phyloP scores from a whole-genome alignment of 2,888 invertebrate species.

The Apamea monoglypha region DNA sequence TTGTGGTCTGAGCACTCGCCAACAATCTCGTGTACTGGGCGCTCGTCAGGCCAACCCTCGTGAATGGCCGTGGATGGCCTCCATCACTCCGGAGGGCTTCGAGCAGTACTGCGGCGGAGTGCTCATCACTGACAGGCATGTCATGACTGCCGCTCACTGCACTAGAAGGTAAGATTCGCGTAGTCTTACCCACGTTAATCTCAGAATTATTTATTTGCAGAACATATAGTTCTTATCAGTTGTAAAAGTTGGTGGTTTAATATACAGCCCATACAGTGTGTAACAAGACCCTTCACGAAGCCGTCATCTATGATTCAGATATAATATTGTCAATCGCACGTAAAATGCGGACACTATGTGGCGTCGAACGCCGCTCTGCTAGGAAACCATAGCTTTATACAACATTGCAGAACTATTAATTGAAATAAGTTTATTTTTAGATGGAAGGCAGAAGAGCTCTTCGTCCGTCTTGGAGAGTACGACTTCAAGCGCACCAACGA shows the following conservation, averaged over 20 bases:
- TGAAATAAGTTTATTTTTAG: constrained; percentile 77
- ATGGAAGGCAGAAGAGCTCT: constrained; percentile 90
- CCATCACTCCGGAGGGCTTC: constrained; percentile 91
- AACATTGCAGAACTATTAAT: not conserved
- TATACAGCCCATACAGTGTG: not conserved
- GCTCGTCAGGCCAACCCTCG: constrained; percentile 91
- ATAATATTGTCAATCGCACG: too few species aligned
- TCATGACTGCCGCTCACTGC: constrained; percentile 95
- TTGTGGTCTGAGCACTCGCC: constrained; percentile 90
- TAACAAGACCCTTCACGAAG: not conserved
- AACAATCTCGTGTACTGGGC: constrained; percentile 90
- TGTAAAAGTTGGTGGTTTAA: not conserved
- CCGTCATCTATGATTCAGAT: too few species aligned
- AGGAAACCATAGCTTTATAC: too few species aligned
- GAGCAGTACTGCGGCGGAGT: constrained; percentile 95
- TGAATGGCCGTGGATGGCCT: constrained; percentile 97
- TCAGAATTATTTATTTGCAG: not conserved
- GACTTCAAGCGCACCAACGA: constrained; percentile 93
- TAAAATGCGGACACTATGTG: not conserved
- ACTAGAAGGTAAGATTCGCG: constrained; percentile 87
- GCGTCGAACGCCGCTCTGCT: too few species aligned
- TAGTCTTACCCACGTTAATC: not conserved
- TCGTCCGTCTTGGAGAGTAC: constrained; percentile 95
- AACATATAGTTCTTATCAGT: not conserved
- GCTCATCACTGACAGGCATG: constrained; percentile 94